These are phyloP conservation scores for Catharus ustulatus DNA, from an alignment of 2,797 vertebrate species.

Conservation along the genomic window DNA sequence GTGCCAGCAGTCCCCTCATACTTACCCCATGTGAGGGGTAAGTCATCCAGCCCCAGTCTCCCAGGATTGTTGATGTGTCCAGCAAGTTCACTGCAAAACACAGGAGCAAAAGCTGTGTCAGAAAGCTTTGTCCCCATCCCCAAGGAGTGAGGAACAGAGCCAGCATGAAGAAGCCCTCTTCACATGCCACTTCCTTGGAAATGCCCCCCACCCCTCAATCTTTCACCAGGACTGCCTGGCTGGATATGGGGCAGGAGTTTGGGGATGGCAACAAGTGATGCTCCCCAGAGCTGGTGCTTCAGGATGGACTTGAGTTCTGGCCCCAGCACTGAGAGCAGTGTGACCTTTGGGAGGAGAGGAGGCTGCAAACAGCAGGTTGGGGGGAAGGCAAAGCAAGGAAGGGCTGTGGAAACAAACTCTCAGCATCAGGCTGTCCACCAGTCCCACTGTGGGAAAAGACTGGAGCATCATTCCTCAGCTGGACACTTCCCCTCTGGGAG, in stretches of 20 bases:
- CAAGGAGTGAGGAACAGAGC: background rate
- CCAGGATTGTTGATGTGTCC: slow-evolving; percentile 78
- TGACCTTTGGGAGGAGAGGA: background rate
- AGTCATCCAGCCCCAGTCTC: slow-evolving; percentile 85
- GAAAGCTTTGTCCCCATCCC: background rate
- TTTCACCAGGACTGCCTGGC: background rate
- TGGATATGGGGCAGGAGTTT: background rate
- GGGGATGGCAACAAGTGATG: background rate
- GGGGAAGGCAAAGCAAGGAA: background rate
- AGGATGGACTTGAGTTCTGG: background rate
- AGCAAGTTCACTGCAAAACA: slow-evolving; percentile 82
- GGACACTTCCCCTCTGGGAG: background rate
- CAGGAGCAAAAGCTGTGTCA: slow-evolving; percentile 24
- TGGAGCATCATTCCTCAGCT: background rate
- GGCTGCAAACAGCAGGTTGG: background rate
- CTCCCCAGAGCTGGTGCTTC: background rate
- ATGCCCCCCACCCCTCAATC: background rate
- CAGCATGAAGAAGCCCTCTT: background rate
- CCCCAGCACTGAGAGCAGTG: background rate
- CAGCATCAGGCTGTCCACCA: background rate
- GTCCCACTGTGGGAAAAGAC: background rate
- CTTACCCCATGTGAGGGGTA: slow-evolving; percentile 82
- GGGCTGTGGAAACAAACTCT: background rate
- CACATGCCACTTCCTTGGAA: background rate
- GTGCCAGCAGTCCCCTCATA: background rate